Evolutionary conservation across 2,888 invertebrate genomes (phyloP).

Genomic region (Sarcophaga carnaria): DNA sequence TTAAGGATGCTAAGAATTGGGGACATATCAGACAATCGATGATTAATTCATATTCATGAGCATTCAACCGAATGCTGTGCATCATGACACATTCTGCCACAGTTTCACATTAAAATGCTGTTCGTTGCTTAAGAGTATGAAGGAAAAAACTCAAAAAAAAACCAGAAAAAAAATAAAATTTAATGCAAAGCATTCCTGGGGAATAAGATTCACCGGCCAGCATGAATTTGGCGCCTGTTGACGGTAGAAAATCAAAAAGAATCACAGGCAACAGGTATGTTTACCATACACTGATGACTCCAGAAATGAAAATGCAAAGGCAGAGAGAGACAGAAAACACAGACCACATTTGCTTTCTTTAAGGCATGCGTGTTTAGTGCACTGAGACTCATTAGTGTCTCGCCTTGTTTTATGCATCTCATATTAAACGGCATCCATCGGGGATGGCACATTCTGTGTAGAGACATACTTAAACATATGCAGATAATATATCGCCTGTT

Average conservation of each 20-base stretch:
- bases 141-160: neutral
- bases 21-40: slow-evolving; percentile 75
- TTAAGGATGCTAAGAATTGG: slow-evolving; percentile 68
- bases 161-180: too few species aligned
- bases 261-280: slow-evolving; percentile 51
- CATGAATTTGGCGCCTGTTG: slow-evolving; percentile 58
- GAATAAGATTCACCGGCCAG: slow-evolving; percentile 19
- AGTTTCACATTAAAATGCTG: slow-evolving; percentile 39
- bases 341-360: slow-evolving; percentile 42
- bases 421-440: slow-evolving; percentile 73
- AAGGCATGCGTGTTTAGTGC: slow-evolving; percentile 54
- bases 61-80: slow-evolving; percentile 57
- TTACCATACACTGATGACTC: neutral
- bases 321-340: neutral
- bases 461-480: slow-evolving; percentile 26
- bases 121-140: neutral
- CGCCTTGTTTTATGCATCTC: slow-evolving; percentile 73
- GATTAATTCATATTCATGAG: slow-evolving; percentile 74
- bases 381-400: slow-evolving; percentile 74
- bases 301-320: neutral
- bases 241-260: slow-evolving; percentile 62
- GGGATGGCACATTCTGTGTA: slow-evolving; percentile 34
- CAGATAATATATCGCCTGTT: neutral
- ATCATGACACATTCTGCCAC: slow-evolving; percentile 38
- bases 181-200: slow-evolving; percentile 57